Evolutionary conservation across 2,797 vertebrate species (phyloP).

Genomic region (Selene dorsalis): DNA sequence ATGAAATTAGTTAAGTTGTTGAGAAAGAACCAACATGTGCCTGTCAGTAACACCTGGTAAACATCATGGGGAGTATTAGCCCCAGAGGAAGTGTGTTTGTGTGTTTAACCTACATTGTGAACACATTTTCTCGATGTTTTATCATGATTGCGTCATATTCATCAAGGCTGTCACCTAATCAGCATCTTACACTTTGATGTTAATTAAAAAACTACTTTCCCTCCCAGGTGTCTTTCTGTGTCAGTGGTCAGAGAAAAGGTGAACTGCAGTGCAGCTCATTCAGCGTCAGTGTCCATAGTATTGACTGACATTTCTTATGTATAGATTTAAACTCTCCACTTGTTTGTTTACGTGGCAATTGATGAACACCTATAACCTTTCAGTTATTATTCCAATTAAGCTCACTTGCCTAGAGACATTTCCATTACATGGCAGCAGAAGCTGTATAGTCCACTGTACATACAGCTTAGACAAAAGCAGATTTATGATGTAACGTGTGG

Average conservation of each 20-base stretch:
- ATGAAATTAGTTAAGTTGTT: background rate
- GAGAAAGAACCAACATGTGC: background rate
- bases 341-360: background rate
- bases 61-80: no score
- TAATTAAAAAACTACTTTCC: background rate
- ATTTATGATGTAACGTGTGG: background rate
- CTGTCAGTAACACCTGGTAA: background rate
- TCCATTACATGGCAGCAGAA: background rate
- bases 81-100: background rate
- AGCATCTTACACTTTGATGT: background rate
- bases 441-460: background rate
- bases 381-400: background rate
- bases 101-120: background rate
- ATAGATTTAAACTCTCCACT: background rate
- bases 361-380: background rate
- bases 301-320: background rate
- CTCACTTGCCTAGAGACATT: background rate
- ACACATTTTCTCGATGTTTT: background rate
- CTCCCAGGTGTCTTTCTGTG: background rate
- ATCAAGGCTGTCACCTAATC: background rate
- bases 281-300: background rate
- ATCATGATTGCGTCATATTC: background rate
- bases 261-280: background rate
- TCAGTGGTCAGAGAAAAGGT: conserved; percentile 12
- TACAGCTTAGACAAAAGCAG: background rate